phyloP scores from a whole-genome alignment of 2,888 invertebrate species.

The Anagyrus pseudococci region DNA sequence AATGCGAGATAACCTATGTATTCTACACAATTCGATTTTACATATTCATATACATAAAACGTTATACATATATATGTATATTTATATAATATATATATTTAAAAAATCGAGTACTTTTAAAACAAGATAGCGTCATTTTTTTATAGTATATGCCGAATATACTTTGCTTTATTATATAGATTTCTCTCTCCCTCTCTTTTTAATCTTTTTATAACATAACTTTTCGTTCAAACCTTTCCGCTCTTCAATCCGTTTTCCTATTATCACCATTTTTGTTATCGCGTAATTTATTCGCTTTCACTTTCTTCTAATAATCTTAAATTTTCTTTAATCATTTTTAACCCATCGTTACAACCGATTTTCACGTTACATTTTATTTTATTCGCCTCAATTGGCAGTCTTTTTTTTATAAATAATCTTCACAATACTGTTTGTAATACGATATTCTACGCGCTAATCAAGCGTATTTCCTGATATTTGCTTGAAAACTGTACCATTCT shows the following conservation, averaged over 20 bases:
- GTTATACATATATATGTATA: conserved; percentile 39
- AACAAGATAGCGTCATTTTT: conserved; percentile 32
- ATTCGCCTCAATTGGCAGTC: conserved; percentile 52
- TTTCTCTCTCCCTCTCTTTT: conserved; percentile 22
- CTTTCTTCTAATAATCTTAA: not conserved
- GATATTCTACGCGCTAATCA: conserved; percentile 48
- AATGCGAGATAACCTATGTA: conserved; percentile 46
- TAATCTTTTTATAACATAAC: conserved; percentile 1
- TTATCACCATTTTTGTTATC: conserved; percentile 24
- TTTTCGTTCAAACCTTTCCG: too few species aligned
- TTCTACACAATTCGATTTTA: conserved; percentile 41
- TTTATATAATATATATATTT: conserved; percentile 42
- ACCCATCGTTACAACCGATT: conserved; percentile 19
- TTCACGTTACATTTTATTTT: conserved; percentile 25
- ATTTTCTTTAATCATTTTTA: conserved; percentile 9
- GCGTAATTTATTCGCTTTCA: conserved; percentile 10
- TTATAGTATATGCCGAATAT: conserved; percentile 48
- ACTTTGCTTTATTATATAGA: conserved; percentile 38
- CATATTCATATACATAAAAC: conserved; percentile 45
- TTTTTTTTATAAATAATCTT: conserved; percentile 48
- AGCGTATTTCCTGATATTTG: conserved; percentile 41
- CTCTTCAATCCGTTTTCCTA: conserved; percentile 13
- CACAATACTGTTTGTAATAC: conserved; percentile 61
- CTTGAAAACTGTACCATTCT: conserved; percentile 34
- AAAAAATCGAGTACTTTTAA: conserved; percentile 38